Conservation (phyloP, 2,888 invertebrate genomes). For the Platypus cylindrus region DNA sequence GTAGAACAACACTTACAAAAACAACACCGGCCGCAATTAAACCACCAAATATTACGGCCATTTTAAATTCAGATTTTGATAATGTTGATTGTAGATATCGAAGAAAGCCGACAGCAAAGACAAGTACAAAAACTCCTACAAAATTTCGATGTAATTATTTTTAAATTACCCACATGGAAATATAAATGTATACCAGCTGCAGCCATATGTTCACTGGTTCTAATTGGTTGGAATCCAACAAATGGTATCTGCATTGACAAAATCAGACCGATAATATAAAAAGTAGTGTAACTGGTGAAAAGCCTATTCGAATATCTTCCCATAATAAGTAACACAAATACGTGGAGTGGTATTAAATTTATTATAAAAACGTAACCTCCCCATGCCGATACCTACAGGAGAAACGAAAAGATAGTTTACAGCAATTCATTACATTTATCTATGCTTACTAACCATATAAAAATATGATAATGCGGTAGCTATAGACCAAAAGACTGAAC, state of each 20-base stretch:
- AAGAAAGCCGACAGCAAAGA: constrained; percentile 78
- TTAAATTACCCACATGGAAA: no score
- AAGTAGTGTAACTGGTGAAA: constrained; percentile 91
- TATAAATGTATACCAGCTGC: constrained; percentile 69
- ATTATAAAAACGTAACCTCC: constrained; percentile 99
- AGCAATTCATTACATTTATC: neutral
- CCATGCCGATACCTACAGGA: constrained; percentile 90
- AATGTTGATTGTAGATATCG: constrained; percentile 79
- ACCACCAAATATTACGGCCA: constrained; percentile 69
- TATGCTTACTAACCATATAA: constrained; percentile 73
- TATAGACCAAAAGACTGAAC: constrained; percentile 93
- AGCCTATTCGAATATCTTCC: constrained; percentile 86
- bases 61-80: constrained; percentile 81
- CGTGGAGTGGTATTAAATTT: constrained; percentile 96
- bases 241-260: constrained; percentile 97
- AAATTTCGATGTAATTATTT: constrained; percentile 16
- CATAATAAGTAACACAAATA: constrained; percentile 88
- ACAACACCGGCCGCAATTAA: constrained; percentile 65
- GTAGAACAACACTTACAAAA: constrained; percentile 67
- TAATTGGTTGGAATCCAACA: constrained; percentile 95
- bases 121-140: constrained; percentile 84
- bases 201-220: constrained; percentile 99
- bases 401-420: neutral
- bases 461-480: constrained; percentile 94
- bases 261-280: constrained; percentile 89